A percentile compares a stretch with the other conserved stretches of the same genome.
These are phyloP conservation scores for Corythornis madagascariensis DNA, from an alignment of 2,113 vertebrate species.

Conservation along the genomic window DNA sequence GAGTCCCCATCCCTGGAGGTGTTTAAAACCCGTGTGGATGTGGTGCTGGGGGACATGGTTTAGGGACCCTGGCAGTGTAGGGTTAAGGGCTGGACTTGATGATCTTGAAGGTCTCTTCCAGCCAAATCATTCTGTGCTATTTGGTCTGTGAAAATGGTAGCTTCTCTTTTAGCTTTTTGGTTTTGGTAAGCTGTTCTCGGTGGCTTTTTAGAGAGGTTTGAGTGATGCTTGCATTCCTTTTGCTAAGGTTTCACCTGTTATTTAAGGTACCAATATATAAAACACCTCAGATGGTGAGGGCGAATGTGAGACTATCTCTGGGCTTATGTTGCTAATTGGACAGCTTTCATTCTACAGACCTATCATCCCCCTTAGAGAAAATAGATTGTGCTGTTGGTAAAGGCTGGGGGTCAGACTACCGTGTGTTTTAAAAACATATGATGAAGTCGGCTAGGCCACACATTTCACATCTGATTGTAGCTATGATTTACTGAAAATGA, in stretches of 20 bases:
- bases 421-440: background rate
- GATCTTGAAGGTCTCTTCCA: too few relatives aligned
- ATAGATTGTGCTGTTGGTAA: background rate
- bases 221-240: background rate
- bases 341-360: background rate
- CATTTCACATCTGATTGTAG: background rate
- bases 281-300: background rate
- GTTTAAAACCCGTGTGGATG: too few relatives aligned
- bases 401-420: background rate
- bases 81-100: too few relatives aligned
- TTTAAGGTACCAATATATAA: background rate
- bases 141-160: rapidly evolving
- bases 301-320: background rate
- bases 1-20: too few relatives aligned
- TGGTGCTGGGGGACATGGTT: too few relatives aligned
- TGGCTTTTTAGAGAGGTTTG: background rate
- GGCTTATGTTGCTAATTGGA: background rate
- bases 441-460: background rate
- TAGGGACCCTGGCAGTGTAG: too few relatives aligned
- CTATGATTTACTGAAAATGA: background rate
- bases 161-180: too few relatives aligned
- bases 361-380: background rate
- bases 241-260: background rate
- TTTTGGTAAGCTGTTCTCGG: background rate
- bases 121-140: too few relatives aligned